Base-by-base conservation (phyloP, 2,113 vertebrate species). In the Uria lomvia region DNA sequence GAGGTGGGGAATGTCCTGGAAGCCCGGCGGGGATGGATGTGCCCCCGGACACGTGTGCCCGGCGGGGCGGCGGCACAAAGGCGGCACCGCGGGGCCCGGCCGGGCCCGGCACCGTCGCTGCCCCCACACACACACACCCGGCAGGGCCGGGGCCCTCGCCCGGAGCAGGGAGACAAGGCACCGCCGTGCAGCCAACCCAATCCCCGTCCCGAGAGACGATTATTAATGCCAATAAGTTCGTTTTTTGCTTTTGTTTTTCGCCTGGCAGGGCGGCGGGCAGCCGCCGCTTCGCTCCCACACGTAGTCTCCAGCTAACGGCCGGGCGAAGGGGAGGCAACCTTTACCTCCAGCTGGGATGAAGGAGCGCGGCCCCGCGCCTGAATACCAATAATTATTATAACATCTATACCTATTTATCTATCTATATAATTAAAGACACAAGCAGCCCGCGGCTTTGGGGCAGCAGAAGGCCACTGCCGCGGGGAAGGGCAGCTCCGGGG, bases 1-100 rank as follows among this genome's bases (percentile, higher is more conserved):
- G 29, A 34, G 72, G 42, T 26, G 59, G 47, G 16, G 21, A 63
- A 73, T 53, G 15, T 50, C 73, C 86, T 42, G 49, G 8, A 22
- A 68, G 42, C 45, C 30, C 56, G 30, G 15, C 30, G 15, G 86
- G 71, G 22, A 15, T 14, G 81, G 17, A 18, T 14, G 81, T 34
- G 83, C 56, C 75, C 62, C 45, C 71, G 38, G 60, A 42, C 50
- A 40, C 49, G 15, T 16, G 71, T 6, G 92, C 60, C 80, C 59
- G 4, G 27, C 84, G 5, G 81, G 91, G 88, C 73, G 86, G 76
- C n/a, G 63, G 88, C 92, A 96, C 96, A 94, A 95, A 93, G 84
- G 78, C 29, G 29, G 19, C 40, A 43, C 40, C 40, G 40, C 60
- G 24, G 60, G 60, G 60, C 60, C 60, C 20, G 76, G 77, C 53